These are phyloP conservation scores for Menura novaehollandiae DNA, from an alignment of 2,113 vertebrate genomes.

Conservation along the genomic window DNA sequence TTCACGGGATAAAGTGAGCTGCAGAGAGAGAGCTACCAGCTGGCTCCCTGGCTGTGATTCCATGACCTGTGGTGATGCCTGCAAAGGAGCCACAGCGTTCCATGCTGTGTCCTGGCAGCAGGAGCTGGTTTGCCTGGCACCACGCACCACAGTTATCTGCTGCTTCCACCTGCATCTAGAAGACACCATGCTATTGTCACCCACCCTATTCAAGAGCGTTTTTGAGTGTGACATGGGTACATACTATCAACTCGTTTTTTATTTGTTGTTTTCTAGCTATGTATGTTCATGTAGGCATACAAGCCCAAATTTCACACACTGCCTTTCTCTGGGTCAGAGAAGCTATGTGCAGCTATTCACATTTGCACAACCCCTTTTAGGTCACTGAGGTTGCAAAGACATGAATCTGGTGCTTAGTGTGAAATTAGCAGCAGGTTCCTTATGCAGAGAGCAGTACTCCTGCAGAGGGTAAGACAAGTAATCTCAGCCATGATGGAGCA, in stretches of 20 bases:
- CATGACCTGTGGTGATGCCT: accelerated
- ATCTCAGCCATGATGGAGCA: neutral
- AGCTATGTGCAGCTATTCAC: neutral
- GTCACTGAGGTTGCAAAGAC: neutral
- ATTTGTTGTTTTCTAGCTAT: neutral
- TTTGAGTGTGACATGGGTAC: neutral
- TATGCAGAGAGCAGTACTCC: neutral
- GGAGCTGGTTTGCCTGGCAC: neutral
- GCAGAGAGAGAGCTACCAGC: neutral
- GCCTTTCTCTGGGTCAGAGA: neutral
- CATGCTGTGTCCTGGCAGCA: neutral
- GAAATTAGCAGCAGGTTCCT: neutral
- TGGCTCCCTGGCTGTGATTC: neutral
- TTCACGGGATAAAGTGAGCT: neutral
- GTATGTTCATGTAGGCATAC: neutral
- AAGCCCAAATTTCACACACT: neutral
- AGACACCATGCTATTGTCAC: neutral
- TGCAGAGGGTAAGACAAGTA: neutral
- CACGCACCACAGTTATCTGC: neutral
- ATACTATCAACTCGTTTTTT: neutral
- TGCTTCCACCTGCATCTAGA: neutral
- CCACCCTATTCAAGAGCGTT: neutral
- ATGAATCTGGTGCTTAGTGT: neutral
- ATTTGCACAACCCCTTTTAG: neutral
- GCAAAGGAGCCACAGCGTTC: neutral